These are phyloP conservation scores for Sinella curviseta DNA, from an alignment of 1,140 invertebrate genomes.

Conservation along the genomic window DNA sequence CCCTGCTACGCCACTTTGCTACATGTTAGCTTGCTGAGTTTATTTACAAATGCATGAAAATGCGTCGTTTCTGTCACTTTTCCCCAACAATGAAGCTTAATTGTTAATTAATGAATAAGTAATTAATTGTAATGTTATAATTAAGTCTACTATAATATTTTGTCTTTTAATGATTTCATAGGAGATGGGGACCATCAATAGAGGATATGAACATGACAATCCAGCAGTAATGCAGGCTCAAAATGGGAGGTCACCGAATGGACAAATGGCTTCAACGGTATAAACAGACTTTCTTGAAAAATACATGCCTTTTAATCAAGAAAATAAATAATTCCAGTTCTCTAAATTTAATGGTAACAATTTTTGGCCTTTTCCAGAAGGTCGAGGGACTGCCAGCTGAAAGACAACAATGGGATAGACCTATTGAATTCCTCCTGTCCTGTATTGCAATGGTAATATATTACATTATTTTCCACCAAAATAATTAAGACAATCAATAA, in stretches of 20 bases:
- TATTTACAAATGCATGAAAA: no score
- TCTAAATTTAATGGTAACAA: no score
- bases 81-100: no score
- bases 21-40: no score
- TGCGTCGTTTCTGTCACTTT: no score
- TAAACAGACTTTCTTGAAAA: background rate
- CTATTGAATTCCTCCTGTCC: constrained; percentile 55
- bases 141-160: no score
- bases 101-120: no score
- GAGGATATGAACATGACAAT: background rate
- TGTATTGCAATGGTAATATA: constrained; percentile 59
- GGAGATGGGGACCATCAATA: constrained; percentile 11
- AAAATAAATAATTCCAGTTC: background rate
- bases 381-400: background rate
- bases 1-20: no score
- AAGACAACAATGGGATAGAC: constrained; percentile 52
- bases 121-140: no score
- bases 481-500: no score
- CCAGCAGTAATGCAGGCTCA: background rate
- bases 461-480: no score
- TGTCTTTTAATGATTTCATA: background rate
- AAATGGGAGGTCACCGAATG: background rate
- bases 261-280: background rate
- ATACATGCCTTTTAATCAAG: background rate
- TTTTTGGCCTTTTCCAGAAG: no score